Evolutionary conservation across 2,113 vertebrate species (phyloP), one percentile per base, ranked within the genome.

Genomic region (Setophaga kirtlandii): DNA sequence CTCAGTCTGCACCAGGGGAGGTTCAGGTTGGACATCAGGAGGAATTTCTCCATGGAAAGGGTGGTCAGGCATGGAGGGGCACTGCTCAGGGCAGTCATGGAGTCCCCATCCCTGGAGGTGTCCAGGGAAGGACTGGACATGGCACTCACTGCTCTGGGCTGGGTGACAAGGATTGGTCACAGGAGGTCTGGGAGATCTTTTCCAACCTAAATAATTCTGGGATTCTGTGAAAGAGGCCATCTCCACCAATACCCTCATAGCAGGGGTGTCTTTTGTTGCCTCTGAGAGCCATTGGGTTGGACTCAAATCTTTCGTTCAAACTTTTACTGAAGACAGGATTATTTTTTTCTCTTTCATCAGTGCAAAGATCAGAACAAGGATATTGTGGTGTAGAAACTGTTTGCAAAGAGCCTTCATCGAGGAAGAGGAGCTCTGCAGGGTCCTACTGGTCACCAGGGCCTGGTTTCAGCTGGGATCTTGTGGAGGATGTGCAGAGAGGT

Each of bases 41-140:
- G 11, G 46, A 35, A 62, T 76, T 55, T 42, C 21, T 15, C 1
- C 35, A 19, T 55, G 47, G 30, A 49, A 5, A 31, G 17, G 14
- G n/a, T 23, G 21, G 4, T 23, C 30, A 55, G 22, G 8, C 24
- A 11, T 10, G n/a, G 37, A 23, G 30, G 52, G 22, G 37, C 0
- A 2, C 69, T 69, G 41, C 21, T 3, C 47, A 55, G 47, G 25
- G 41, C 18, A 3, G 28, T 22, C 0, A 0, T 63, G 79, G 41
- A 15, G 24, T 76, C 2, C 11, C 20, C 62, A n/a, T n/a, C 46
- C 24, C 41, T 68, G 53, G 30, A 69, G 10, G 21, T 41, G 35
- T 55, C 25, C 63, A 49, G 1, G 31, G 21, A 62, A 42, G 0
- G 39, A 0, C 12, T 28, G 63, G 41, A 56, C 0, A 0, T 23